phyloP scores from a whole-genome alignment of 2,888 invertebrate species.

The Oscheius sp. region DNA sequence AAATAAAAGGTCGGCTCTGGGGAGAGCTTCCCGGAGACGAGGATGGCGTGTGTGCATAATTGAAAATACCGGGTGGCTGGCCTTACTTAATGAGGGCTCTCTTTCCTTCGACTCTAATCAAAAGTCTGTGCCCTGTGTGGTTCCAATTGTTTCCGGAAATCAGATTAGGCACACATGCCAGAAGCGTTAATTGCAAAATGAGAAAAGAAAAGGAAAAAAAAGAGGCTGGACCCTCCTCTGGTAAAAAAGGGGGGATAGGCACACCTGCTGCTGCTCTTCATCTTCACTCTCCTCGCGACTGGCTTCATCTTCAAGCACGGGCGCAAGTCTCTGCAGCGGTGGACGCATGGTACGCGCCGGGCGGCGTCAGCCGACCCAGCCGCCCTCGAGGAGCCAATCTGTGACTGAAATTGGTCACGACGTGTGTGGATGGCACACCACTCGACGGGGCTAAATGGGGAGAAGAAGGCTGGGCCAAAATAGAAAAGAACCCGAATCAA shows the following conservation, averaged over 20 bases:
- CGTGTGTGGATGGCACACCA: constrained; percentile 24
- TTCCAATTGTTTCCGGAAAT: too few species aligned
- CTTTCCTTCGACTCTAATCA: constrained; percentile 13
- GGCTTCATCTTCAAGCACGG: constrained; percentile 49
- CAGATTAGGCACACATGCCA: too few species aligned
- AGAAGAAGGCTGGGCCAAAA: background rate
- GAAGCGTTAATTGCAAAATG: too few species aligned
- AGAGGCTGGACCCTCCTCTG: background rate
- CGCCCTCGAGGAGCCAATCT: constrained; percentile 35
- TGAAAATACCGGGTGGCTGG: constrained; percentile 15
- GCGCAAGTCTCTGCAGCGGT: constrained; percentile 53
- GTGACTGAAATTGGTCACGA: constrained; percentile 41
- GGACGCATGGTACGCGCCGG: constrained; percentile 35
- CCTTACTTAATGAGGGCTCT: constrained; percentile 8
- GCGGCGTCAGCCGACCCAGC: background rate
- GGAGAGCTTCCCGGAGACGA: too few species aligned
- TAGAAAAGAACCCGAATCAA: background rate
- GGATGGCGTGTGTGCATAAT: constrained; percentile 25
- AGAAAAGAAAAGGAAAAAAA: background rate
- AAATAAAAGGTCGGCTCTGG: background rate
- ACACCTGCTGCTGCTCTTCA: constrained; percentile 15
- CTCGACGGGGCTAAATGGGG: constrained; percentile 10
- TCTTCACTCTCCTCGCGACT: constrained; percentile 41
- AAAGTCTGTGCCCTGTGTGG: background rate
- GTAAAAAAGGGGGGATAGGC: background rate